Percentiles rank a stretch among this genome's conserved stretches.
phyloP scores from a whole-genome alignment of 1,140 invertebrate species.

The Argopecten irradians region DNA sequence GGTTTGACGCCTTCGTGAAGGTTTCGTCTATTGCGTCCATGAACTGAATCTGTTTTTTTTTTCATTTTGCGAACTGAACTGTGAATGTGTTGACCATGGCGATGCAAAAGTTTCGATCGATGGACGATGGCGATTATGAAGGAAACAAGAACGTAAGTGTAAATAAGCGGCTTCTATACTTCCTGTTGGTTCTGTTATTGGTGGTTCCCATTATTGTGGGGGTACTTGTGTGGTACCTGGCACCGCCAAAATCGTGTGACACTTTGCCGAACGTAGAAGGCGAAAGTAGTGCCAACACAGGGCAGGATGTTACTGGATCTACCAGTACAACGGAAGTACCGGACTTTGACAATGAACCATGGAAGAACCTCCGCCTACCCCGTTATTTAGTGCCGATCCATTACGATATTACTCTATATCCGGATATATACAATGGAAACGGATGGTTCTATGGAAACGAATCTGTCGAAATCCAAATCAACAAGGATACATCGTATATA shows the following conservation, averaged over 20 bases:
- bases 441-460: conserved; percentile 73
- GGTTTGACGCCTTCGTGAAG: neutral
- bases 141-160: neutral
- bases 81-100: neutral
- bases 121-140: neutral
- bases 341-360: conserved; percentile 66
- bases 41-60: neutral
- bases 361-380: conserved; percentile 81
- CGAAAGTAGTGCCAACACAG: conserved; percentile 30
- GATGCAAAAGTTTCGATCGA: neutral
- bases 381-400: conserved; percentile 82
- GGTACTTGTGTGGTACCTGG: conserved; percentile 62
- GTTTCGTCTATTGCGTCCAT: neutral
- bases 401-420: conserved; percentile 87
- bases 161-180: conserved; percentile 52
- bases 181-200: conserved; percentile 58
- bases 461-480: conserved; percentile 69
- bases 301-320: neutral
- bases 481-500: conserved; percentile 70
- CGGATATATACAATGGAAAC: conserved; percentile 79
- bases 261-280: neutral
- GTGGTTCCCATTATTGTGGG: conserved; percentile 62
- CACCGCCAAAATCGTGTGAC: conserved; percentile 46
- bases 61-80: neutral
- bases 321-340: conserved; percentile 35